Evolutionary conservation across 2,888 invertebrate genomes (phyloP).

Genomic region (Drosophila yooni): DNA sequence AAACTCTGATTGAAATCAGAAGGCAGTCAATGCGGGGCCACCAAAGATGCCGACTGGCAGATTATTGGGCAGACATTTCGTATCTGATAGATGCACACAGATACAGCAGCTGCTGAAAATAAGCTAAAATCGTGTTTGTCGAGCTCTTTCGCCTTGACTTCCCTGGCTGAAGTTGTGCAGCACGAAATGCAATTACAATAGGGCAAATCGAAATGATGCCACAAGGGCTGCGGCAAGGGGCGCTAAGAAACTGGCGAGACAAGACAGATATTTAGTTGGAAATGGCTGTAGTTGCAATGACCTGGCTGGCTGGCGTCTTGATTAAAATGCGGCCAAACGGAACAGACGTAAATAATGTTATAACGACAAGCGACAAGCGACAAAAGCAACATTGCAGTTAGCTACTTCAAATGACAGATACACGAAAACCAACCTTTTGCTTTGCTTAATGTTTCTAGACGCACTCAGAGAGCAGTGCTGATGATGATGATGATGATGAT

Average conservation of each 20-base stretch:
- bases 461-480: background rate
- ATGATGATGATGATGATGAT: conserved; percentile 18
- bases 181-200: conserved; percentile 82
- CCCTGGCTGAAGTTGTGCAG: conserved; percentile 42
- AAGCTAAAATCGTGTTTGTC: conserved; percentile 59
- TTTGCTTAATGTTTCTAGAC: conserved; percentile 26
- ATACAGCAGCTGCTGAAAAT: conserved; percentile 11
- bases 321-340: conserved; percentile 68
- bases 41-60: conserved; percentile 75
- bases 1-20: conserved; percentile 69
- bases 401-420: conserved; percentile 37
- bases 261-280: conserved; percentile 40
- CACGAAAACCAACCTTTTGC: conserved; percentile 39
- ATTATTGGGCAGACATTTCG: conserved; percentile 57
- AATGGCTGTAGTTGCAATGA: conserved; percentile 40
- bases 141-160: conserved; percentile 39
- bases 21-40: conserved; percentile 61
- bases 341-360: conserved; percentile 77
- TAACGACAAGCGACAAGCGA: conserved; percentile 19
- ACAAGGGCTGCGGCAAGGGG: background rate
- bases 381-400: background rate
- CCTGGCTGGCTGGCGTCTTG: conserved; percentile 47
- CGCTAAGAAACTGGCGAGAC: conserved; percentile 8
- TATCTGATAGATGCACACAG: conserved; percentile 32
- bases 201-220: conserved; percentile 62